Percentiles rank a stretch among this genome's conserved stretches.
Conservation (phyloP, 1,140 invertebrate species). For the Drosophila baimaii region DNA sequence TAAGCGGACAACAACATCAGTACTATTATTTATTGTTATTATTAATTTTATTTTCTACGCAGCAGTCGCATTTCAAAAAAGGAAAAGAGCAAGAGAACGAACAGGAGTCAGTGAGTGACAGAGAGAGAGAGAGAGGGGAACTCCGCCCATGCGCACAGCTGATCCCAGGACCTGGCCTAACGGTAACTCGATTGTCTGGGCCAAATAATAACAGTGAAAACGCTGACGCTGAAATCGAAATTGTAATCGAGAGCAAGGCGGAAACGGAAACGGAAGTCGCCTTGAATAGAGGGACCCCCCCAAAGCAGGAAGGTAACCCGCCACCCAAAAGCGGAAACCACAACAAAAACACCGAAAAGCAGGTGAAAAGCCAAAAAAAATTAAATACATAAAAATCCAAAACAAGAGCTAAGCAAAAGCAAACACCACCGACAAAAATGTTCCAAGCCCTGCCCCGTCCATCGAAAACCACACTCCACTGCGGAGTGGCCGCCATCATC, state of each 20-base stretch:
- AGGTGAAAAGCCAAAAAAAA: conserved; percentile 5
- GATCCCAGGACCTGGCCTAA: conserved; percentile 38
- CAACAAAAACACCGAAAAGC: background rate
- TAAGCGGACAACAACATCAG: conserved; percentile 3
- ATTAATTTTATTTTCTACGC: conserved; percentile 42
- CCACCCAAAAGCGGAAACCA: conserved; percentile 5
- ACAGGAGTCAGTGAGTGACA: background rate
- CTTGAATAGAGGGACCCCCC: background rate
- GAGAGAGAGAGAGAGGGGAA: background rate
- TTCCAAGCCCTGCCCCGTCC: conserved; percentile 61
- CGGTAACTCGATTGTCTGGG: conserved; percentile 16
- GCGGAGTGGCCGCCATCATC: conserved; percentile 38
- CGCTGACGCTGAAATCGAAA: conserved; percentile 2
- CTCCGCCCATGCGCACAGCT: conserved; percentile 51
- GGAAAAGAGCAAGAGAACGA: background rate
- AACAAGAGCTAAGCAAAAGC: background rate
- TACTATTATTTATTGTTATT: conserved; percentile 63
- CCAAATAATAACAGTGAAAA: background rate
- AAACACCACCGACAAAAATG: conserved; percentile 46
- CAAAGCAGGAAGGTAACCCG: conserved; percentile 7
- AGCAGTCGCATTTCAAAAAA: conserved; percentile 31
- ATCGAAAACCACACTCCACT: conserved; percentile 48
- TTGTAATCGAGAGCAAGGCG: conserved; percentile 6
- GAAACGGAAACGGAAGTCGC: conserved; percentile 27
- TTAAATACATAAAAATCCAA: background rate